Conservation (phyloP, 2,888 invertebrate genomes). For the Sesia apiformis region DNA sequence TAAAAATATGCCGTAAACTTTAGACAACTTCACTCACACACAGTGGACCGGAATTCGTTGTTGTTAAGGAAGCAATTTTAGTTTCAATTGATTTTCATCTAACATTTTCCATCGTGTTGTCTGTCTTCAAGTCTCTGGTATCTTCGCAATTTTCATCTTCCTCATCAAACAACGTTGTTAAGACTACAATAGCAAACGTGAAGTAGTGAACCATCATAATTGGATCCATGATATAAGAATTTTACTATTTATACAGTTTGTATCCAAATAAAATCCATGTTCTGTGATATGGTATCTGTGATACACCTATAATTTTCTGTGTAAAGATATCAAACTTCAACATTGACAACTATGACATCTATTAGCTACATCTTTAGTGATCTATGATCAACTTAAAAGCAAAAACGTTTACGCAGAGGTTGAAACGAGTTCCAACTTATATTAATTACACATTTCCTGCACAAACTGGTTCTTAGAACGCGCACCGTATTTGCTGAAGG, state of each 20-base stretch:
- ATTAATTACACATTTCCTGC: slow-evolving; percentile 23
- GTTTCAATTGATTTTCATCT: too few species aligned
- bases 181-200: slow-evolving; percentile 23
- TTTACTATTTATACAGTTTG: too few species aligned
- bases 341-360: slow-evolving; percentile 25
- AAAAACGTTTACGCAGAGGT: slow-evolving; percentile 18
- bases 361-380: slow-evolving; percentile 29
- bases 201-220: slow-evolving; percentile 28
- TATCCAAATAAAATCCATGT: too few species aligned
- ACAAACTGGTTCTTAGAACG: slow-evolving; percentile 30
- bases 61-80: too few species aligned
- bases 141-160: too few species aligned
- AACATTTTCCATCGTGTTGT: too few species aligned
- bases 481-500: slow-evolving; percentile 9
- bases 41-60: too few species aligned
- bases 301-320: background rate
- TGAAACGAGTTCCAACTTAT: slow-evolving; percentile 7
- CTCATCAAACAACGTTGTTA: slow-evolving; percentile 9
- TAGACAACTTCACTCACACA: too few species aligned
- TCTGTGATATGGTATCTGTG: too few species aligned
- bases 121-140: too few species aligned
- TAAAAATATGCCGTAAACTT: too few species aligned
- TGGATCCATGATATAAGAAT: slow-evolving; percentile 21
- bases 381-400: slow-evolving; percentile 19
- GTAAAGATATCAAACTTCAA: background rate